A percentile compares a stretch with the other conserved stretches of the same genome.
Evolutionary conservation across 2,113 vertebrate species (phyloP).

Genomic region (Sebastes fasciatus): DNA sequence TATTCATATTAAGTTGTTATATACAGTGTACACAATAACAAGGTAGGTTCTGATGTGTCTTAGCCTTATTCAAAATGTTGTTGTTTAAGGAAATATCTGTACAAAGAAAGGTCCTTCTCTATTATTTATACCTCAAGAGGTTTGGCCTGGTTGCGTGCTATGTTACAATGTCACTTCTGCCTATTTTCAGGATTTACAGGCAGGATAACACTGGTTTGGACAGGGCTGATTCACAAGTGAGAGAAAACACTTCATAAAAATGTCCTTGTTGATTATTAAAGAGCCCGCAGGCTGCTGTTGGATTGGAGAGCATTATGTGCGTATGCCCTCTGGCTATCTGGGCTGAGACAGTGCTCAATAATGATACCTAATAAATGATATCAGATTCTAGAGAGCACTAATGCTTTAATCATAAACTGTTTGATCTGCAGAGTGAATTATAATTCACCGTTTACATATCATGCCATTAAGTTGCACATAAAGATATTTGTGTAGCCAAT

Average conservation of each 20-base stretch:
- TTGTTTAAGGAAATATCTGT: background rate
- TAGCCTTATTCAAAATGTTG: constrained; percentile 5
- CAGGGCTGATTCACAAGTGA: background rate
- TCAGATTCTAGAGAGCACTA: constrained; percentile 8
- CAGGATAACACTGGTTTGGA: background rate
- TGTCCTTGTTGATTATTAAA: constrained; percentile 24
- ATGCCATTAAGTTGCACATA: constrained; percentile 13
- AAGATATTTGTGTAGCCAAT: constrained; percentile 51
- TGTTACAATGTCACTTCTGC: constrained; percentile 14
- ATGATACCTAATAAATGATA: constrained; percentile 36
- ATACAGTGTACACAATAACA: constrained; percentile 5
- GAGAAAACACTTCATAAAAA: constrained; percentile 24
- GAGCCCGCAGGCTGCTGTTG: constrained; percentile 24
- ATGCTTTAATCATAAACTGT: constrained; percentile 45
- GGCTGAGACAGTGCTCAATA: constrained; percentile 16
- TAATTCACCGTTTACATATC: constrained; percentile 21
- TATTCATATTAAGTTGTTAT: background rate
- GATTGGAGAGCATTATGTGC: background rate
- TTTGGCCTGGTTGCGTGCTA: background rate
- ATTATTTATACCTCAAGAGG: constrained; percentile 9
- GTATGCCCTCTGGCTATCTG: constrained; percentile 27
- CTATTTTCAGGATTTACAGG: constrained; percentile 10
- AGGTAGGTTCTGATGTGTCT: constrained; percentile 7
- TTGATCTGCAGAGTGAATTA: constrained; percentile 22
- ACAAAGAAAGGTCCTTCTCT: constrained; percentile 12